phyloP scores from a whole-genome alignment of 2,797 vertebrate species.

The Macropus fuliginosus region DNA sequence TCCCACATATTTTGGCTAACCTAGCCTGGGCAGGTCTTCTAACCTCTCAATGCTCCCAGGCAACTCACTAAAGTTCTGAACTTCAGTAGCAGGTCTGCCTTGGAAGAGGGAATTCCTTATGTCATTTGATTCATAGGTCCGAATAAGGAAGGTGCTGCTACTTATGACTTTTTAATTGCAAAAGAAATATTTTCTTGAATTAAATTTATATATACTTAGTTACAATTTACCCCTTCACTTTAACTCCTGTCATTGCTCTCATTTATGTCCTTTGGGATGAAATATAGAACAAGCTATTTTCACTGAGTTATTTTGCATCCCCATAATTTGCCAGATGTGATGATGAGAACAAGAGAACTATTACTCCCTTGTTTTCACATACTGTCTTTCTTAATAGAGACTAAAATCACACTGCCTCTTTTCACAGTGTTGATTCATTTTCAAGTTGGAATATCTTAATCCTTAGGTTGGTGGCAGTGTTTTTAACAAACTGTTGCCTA shows the following conservation, averaged over 20 bases:
- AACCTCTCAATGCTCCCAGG: neutral
- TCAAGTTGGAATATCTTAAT: neutral
- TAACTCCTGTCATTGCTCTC: neutral
- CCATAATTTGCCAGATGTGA: neutral
- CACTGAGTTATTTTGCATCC: neutral
- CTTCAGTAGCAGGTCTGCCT: neutral
- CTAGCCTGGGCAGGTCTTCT: neutral
- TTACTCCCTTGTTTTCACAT: neutral
- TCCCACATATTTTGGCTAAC: neutral
- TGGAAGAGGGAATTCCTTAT: neutral
- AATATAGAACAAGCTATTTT: neutral
- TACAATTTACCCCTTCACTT: neutral
- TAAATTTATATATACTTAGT: neutral
- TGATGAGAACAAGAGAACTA: neutral
- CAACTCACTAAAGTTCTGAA: neutral
- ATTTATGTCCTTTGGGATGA: neutral
- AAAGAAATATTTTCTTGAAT: neutral
- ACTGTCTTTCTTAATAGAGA: neutral
- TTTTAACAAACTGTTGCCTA: neutral
- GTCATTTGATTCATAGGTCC: neutral
- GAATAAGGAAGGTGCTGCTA: neutral
- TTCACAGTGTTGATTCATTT: neutral
- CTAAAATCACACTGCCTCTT: neutral
- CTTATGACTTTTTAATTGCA: neutral
- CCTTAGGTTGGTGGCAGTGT: neutral